Base-by-base conservation (phyloP, 1,140 invertebrate species). In the Orius insidiosus region DNA sequence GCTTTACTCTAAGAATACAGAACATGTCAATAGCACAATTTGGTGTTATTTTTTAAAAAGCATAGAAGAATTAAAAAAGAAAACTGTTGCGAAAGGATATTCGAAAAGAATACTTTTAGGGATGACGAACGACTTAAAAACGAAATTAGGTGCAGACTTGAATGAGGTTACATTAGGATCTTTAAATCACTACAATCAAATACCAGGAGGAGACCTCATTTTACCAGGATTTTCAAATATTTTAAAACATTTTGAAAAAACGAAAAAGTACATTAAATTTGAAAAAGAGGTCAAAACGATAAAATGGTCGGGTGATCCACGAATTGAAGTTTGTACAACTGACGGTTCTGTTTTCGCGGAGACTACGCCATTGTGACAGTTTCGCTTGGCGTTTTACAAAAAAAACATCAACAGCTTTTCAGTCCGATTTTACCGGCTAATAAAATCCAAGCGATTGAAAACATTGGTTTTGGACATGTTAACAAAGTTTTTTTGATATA, bases 401-500 rank as follows among this genome's bases (percentile, higher is more conserved):
- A 75, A 46, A 74, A 79, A 53, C 69, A 74, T 15, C 68, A 75
- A 39, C 70, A 71, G 31, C 56, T 90, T 46, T 92, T 90, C 58
- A 72, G 72, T 44, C 86, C 87, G 0, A 62, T 68, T 14, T 66
- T 92, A 41, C 80, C 84, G 0, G 55, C 66, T 8, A 70, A 72
- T 11, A 90, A 89, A 65, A 59, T 77, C 19, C 68, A 78, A 38
- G 78, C 84, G 0, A 89, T 90, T 39, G 63, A 73, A 36, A 72
- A 68, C 57, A 58, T 86, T n/a, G 69, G 67, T 7, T 50, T 68
- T 50, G 78, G 78, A 6, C 66, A 70, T 41, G 76, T 85, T 8
- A 73, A 85, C 50, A 89, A 87, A 64, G 70, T 92, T 88, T 84
- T n/a, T 60, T 60, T 92, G 2, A 76, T 84, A 56, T 92, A 87